Percentiles rank a stretch among this genome's conserved stretches.
phyloP scores from a whole-genome alignment of 2,113 vertebrate genomes.

The Loxodonta africana region DNA sequence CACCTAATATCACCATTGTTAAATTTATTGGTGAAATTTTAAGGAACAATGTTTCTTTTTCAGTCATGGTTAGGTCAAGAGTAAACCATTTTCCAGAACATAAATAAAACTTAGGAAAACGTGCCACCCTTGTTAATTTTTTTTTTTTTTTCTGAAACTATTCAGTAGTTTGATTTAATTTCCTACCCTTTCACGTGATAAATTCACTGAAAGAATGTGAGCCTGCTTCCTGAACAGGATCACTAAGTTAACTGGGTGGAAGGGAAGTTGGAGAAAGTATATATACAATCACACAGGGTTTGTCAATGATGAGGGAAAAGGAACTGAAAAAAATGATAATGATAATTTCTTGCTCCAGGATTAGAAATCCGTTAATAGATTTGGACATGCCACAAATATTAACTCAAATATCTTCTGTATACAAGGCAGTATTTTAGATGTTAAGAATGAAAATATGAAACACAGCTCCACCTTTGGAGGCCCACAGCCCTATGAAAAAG shows the following conservation, averaged over 20 bases:
- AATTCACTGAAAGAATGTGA: neutral
- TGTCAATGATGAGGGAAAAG: neutral
- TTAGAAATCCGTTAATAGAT: neutral
- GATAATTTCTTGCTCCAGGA: neutral
- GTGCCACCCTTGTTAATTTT: neutral
- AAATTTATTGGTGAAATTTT: slow-evolving; percentile 57
- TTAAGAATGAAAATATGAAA: neutral
- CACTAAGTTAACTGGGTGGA: neutral
- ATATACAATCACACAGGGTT: rapidly evolving
- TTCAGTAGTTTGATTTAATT: neutral
- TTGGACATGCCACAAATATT: neutral
- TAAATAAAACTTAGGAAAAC: slow-evolving; percentile 56
- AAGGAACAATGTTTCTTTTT: slow-evolving; percentile 45
- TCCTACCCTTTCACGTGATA: neutral
- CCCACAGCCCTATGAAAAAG: neutral
- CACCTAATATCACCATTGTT: neutral
- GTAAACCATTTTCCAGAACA: slow-evolving; percentile 54
- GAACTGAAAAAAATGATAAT: neutral
- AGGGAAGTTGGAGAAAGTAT: rapidly evolving
- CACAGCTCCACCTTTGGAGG: rapidly evolving
- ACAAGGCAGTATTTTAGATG: neutral
- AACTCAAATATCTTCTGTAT: neutral
- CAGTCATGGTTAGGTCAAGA: slow-evolving; percentile 12
- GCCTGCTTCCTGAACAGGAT: neutral
- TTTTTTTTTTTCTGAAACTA: neutral